Conservation (phyloP, 2,113 vertebrate species). For the Apodemus sylvaticus region DNA sequence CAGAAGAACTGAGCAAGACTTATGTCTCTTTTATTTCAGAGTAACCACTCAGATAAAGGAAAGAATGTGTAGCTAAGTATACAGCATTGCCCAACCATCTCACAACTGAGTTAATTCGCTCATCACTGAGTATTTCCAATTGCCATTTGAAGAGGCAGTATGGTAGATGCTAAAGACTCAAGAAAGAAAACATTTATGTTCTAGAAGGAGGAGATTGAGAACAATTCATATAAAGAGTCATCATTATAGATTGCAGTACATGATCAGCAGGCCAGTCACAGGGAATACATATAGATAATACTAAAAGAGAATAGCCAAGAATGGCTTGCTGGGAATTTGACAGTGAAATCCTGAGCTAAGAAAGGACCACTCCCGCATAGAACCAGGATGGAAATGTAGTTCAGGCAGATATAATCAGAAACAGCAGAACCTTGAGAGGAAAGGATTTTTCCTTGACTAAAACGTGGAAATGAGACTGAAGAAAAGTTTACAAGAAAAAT, state of each 20-base stretch:
- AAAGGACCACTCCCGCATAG: not conserved
- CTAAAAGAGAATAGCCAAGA: not conserved
- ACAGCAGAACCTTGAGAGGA: not conserved
- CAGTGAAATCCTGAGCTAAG: not conserved
- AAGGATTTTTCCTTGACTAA: not conserved
- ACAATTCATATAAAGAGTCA: not conserved
- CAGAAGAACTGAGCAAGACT: not conserved
- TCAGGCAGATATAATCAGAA: not conserved
- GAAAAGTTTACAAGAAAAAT: not conserved
- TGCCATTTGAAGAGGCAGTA: not conserved
- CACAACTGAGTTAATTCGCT: not conserved
- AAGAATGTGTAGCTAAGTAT: not conserved
- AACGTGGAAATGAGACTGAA: not conserved
- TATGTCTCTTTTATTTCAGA: conserved; percentile 27
- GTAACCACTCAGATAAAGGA: not conserved
- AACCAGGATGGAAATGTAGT: not conserved
- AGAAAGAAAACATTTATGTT: not conserved
- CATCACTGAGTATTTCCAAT: not conserved
- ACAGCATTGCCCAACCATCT: not conserved
- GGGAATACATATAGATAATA: not conserved
- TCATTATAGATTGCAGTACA: not conserved
- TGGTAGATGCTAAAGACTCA: not conserved
- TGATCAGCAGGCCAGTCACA: not conserved
- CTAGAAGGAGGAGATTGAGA: not conserved
- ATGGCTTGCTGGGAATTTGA: not conserved